Conservation (phyloP, 2,113 vertebrate genomes). For the Antechinus flavipes region DNA sequence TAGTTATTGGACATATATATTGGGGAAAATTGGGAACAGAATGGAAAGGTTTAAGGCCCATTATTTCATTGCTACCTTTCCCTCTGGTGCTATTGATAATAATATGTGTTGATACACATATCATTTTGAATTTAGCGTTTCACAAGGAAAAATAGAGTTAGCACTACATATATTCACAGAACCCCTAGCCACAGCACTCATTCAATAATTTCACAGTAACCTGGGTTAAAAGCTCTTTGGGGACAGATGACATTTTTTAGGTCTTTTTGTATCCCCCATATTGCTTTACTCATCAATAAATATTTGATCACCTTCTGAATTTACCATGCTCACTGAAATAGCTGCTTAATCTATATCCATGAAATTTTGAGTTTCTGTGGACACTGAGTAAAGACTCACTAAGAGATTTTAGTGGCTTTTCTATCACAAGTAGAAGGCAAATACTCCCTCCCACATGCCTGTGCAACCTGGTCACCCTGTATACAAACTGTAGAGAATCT, state of each 20-base stretch:
- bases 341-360: neutral
- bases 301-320: neutral
- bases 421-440: neutral
- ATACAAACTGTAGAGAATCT: neutral
- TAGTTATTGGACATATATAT: neutral
- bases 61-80: neutral
- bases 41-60: neutral
- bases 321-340: neutral
- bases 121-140: neutral
- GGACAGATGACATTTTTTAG: neutral
- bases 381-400: neutral
- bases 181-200: neutral
- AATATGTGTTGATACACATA: neutral
- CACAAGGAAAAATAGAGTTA: neutral
- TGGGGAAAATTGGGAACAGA: neutral
- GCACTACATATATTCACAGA: neutral
- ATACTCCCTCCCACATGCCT: too few species aligned
- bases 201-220: neutral
- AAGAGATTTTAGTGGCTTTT: neutral
- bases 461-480: neutral
- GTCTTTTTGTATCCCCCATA: neutral
- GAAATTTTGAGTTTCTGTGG: neutral
- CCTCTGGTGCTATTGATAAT: neutral
- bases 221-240: neutral
- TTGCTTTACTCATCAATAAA: neutral